phyloP scores from a whole-genome alignment of 2,797 vertebrate species.

The Threskiornis aethiopicus region DNA sequence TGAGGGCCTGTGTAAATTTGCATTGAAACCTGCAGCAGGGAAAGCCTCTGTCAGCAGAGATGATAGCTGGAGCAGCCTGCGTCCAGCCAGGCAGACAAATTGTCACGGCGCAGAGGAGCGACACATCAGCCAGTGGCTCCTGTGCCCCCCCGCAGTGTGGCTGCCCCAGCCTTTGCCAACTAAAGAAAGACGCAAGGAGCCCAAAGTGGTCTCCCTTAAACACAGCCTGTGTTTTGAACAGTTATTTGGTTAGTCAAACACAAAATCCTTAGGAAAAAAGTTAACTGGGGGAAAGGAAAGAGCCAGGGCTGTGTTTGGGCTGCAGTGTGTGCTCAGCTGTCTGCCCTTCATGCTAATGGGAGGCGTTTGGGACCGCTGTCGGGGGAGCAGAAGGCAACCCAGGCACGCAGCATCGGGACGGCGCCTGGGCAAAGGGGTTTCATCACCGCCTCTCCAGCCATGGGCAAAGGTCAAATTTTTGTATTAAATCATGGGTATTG shows the following conservation, averaged over 20 bases:
- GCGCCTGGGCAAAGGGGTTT: background rate
- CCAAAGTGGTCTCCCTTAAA: background rate
- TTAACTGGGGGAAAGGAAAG: background rate
- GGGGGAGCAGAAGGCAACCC: background rate
- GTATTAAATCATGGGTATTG: background rate
- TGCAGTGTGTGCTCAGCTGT: slow-evolving; percentile 21
- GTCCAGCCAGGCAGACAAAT: background rate
- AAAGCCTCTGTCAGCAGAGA: background rate
- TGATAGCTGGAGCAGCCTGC: background rate
- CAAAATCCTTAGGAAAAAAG: background rate
- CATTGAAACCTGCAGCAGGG: background rate
- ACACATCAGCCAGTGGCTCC: background rate
- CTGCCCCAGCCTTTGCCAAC: background rate
- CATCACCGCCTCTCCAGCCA: background rate
- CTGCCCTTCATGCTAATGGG: slow-evolving; percentile 13
- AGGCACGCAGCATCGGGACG: rapidly evolving
- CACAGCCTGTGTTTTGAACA: background rate
- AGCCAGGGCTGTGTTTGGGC: background rate
- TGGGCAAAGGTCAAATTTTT: background rate
- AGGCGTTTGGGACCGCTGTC: background rate
- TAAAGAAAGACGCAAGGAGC: background rate
- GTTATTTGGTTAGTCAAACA: background rate
- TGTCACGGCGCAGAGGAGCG: rapidly evolving
- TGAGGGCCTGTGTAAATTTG: background rate
- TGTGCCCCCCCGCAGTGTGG: rapidly evolving